Conservation (phyloP, 2,888 invertebrate genomes). For the Sinotaia quadrata region DNA sequence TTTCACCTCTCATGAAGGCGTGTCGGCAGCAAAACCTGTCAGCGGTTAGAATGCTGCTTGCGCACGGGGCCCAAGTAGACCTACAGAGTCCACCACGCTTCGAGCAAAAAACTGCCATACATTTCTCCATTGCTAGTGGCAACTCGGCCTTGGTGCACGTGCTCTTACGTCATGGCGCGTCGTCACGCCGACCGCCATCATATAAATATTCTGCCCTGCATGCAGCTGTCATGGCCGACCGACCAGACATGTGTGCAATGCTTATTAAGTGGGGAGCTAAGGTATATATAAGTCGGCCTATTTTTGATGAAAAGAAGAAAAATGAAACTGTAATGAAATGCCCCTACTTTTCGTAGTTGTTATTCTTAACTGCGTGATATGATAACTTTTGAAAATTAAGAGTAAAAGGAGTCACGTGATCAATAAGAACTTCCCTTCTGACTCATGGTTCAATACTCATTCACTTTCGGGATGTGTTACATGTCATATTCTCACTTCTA, state of each 20-base stretch:
- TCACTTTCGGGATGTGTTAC: no score
- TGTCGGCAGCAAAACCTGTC: slow-evolving; percentile 75
- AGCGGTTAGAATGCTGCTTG: slow-evolving; percentile 77
- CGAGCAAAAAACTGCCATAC: slow-evolving; percentile 84
- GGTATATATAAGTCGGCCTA: slow-evolving; percentile 49
- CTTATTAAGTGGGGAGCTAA: slow-evolving; percentile 73
- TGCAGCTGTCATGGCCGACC: slow-evolving; percentile 81
- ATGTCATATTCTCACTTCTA: no score
- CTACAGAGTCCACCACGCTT: slow-evolving; percentile 70
- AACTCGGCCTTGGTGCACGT: slow-evolving; percentile 81
- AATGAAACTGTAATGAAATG: no score
- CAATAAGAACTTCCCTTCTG: no score
- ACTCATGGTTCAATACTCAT: no score
- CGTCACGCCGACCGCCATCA: slow-evolving; percentile 77
- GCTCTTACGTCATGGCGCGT: slow-evolving; percentile 86
- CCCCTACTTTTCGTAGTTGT: no score
- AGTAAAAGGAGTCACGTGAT: no score
- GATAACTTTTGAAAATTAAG: no score
- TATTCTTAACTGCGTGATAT: no score
- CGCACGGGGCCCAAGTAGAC: slow-evolving; percentile 88
- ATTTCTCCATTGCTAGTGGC: slow-evolving; percentile 86
- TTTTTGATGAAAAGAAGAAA: no score
- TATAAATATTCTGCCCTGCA: slow-evolving; percentile 86
- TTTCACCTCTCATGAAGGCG: slow-evolving; percentile 93
- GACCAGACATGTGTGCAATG: slow-evolving; percentile 62